Evolutionary conservation across 2,113 vertebrate genomes (phyloP), one percentile per base, ranked within the genome.

Genomic region (Tachuris rubrigastra): DNA sequence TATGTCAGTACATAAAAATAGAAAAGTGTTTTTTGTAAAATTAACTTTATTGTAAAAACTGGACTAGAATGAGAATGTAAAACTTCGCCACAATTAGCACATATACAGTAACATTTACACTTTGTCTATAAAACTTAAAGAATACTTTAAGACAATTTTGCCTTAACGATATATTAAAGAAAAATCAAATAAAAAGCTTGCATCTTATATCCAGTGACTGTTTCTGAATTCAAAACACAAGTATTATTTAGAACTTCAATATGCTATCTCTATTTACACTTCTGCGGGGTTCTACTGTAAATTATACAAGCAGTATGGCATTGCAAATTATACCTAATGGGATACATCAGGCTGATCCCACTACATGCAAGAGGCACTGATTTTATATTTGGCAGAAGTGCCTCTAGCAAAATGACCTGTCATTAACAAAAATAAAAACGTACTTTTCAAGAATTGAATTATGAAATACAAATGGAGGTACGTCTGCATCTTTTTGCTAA

Each of bases 1-100:
- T 98, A 98, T 99, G 97, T 98, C 98, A 98, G 98, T 98, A 99
- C 98, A 99, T 98, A 98, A 98, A 98, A 98, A 98, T 98, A 99
- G 97, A 98, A 98, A 98, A 95, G 96, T 98, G 98, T 97, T 98
- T 97, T 96, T 92, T 96, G 96, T 94, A 97, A 98, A 97, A 97
- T 93, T 97, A 98, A 98, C 94, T 94, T 66, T 96, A 95, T 91
- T 97, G 90, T 96, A 96, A 96, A 97, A 97, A 97, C 68, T 84
- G 96, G 74, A 95, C 80, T 83, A 95, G 85, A 97, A 98, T 95
- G 94, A 93, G 93, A 97, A 97, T 97, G 96, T 95, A 95, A 96
- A 96, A 93, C 82, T 84, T 92, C 88, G 95, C 66, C 91, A 98
- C 94, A 63, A 95, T 89, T 88, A 96, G 88, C 94, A 96, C 88